These are phyloP conservation scores for Agonum fuliginosum DNA, from an alignment of 2,888 invertebrate genomes.

Conservation along the genomic window DNA sequence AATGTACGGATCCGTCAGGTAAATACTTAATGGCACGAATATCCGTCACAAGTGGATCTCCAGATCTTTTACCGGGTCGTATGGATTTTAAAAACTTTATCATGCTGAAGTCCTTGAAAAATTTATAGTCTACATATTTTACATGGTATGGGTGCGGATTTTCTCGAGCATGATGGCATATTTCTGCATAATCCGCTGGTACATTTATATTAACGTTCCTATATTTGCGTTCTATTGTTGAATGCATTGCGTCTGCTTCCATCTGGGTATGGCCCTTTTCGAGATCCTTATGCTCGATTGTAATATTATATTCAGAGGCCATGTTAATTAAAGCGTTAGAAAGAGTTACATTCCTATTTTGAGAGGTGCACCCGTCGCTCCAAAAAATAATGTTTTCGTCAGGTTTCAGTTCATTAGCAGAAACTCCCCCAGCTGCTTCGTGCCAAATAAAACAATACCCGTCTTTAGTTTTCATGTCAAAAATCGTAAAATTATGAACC, in stretches of 20 bases:
- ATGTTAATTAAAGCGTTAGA: conserved; percentile 65
- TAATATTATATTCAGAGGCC: conserved; percentile 59
- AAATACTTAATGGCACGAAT: conserved; percentile 59
- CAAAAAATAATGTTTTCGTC: conserved; percentile 56
- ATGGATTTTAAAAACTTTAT: background rate
- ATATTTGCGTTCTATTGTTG: conserved; percentile 62
- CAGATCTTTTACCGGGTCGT: background rate
- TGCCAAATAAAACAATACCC: conserved; percentile 60
- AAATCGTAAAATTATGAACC: conserved; percentile 61
- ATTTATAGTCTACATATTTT: conserved; percentile 54
- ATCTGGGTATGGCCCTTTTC: conserved; percentile 66
- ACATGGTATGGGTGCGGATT: conserved; percentile 63
- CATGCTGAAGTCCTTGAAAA: conserved; percentile 47
- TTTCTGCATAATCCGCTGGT: conserved; percentile 62
- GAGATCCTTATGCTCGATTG: conserved; percentile 66
- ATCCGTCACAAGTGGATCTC: conserved; percentile 60
- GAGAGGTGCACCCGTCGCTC: conserved; percentile 60
- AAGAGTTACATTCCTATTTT: conserved; percentile 61
- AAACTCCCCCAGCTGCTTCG: conserved; percentile 52
- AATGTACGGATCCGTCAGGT: conserved; percentile 58
- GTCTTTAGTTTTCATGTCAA: conserved; percentile 58
- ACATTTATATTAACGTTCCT: conserved; percentile 60
- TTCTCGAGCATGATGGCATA: conserved; percentile 61
- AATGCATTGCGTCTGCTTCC: conserved; percentile 65
- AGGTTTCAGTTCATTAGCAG: conserved; percentile 27